These are phyloP conservation scores for Drosophila bocki DNA, from an alignment of 1,140 invertebrate species.

Conservation along the genomic window DNA sequence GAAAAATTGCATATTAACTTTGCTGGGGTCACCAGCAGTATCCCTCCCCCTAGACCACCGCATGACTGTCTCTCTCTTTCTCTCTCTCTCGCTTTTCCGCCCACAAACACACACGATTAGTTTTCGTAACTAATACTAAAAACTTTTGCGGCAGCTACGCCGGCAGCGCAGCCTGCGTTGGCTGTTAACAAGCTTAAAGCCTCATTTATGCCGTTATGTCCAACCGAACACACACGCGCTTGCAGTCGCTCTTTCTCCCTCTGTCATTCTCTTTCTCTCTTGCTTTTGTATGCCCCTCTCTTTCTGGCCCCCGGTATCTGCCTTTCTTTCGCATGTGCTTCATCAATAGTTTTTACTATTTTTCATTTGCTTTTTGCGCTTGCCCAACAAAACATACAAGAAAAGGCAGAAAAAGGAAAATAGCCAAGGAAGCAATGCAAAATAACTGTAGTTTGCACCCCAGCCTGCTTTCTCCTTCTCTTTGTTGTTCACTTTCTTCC, in stretches of 20 bases:
- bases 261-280: conserved; percentile 4
- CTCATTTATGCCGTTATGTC: conserved; percentile 80
- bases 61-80: too few species aligned
- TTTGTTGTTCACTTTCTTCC: background rate
- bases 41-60: too few species aligned
- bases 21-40: conserved; percentile 11
- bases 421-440: conserved; percentile 6
- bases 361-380: conserved; percentile 60
- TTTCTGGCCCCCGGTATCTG: conserved; percentile 24
- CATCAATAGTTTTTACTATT: conserved; percentile 82
- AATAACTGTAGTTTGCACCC: conserved; percentile 35
- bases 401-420: background rate
- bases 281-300: conserved; percentile 12
- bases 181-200: conserved; percentile 80
- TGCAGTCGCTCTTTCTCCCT: conserved; percentile 11
- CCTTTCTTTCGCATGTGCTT: conserved; percentile 71
- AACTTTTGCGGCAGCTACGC: conserved; percentile 41
- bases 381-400: conserved; percentile 27
- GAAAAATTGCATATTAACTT: conserved; percentile 54
- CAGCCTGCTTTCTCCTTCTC: conserved; percentile 3
- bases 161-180: conserved; percentile 16
- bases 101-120: conserved; percentile 36
- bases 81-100: background rate
- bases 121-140: conserved; percentile 50
- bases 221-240: conserved; percentile 56